Base-by-base conservation (phyloP, 1,140 invertebrate genomes). In the Agrypnia vestita region DNA sequence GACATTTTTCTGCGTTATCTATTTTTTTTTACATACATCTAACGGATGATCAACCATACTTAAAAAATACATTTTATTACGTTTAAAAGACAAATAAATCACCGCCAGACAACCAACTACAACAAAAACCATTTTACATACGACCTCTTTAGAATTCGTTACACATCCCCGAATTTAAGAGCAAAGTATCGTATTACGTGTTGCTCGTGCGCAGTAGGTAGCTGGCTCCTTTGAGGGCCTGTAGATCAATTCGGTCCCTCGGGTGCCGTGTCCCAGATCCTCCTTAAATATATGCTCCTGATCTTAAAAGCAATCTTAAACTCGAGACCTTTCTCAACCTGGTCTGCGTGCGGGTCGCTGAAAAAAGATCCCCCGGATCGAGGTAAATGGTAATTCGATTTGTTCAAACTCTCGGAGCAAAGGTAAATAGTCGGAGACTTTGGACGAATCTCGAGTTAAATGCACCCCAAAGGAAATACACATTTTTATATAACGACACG, bases 201-300 rank as follows among this genome's bases (percentile, higher is more conserved):
- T 25, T 4, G 19, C 19, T 53, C 21, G 35, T 61, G 4, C 56
- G 49, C 49, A 12, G 8, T 13, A 11, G 13, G 35, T 64, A 43
- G 61, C 11, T 43, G 61, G 35, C 35, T 43, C 13, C 35, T 43
- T 64, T 64, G 19, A 64, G 61, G 3, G 19, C 3, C 61, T 9
- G 47, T 47, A 71, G 67, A 71, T 71, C 67, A 71, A 71, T 71
- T 71, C 35, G 67, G 15, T 71, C 67, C 67, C 67, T 25, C 10
- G 67, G 46, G 67, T 51, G 25, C 11, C 25, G 47, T 44, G 15
- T 25, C 44, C 9, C 35, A 15, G 44, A 10, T 51, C 19, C 46
- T 53, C 17, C 46, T 47, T 47, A 47, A 71, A 71, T 51, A 71
- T 71, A 25, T 71, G 46, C 47, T 71, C 67, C 67, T 49, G 67